Evolutionary conservation across 2,888 invertebrate species (phyloP).

Genomic region (Napeogenes sylphis): DNA sequence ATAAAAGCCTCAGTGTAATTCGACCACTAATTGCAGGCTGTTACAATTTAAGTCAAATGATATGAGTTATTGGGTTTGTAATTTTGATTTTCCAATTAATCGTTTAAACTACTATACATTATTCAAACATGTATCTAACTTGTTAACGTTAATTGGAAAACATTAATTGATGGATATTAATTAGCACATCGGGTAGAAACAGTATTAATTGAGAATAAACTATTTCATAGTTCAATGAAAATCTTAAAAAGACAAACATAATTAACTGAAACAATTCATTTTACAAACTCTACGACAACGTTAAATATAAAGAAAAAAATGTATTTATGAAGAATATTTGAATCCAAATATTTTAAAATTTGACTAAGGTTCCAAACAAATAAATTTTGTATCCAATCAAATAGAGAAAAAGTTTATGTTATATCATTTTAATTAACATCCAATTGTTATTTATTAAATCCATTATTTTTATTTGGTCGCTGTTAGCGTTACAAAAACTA

Average conservation of each 20-base stretch:
- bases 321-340: too few species aligned
- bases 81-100: not conserved
- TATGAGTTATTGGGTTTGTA: conserved; percentile 5
- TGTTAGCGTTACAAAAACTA: too few species aligned
- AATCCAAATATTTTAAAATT: too few species aligned
- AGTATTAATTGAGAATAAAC: not conserved
- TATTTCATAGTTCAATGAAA: too few species aligned
- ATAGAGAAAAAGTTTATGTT: too few species aligned
- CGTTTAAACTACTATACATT: conserved; percentile 1
- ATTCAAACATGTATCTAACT: conserved; percentile 3
- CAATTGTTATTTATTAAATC: too few species aligned
- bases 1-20: not conserved
- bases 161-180: conserved; percentile 3
- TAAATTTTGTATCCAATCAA: too few species aligned
- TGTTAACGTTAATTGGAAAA: not conserved
- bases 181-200: not conserved
- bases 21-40: not conserved
- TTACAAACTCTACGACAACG: not conserved
- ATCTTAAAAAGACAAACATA: too few species aligned
- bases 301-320: too few species aligned
- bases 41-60: conserved; percentile 4
- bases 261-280: not conserved
- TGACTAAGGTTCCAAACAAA: too few species aligned
- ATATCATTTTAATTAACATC: too few species aligned
- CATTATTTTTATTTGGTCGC: too few species aligned